Evolutionary conservation across 2,113 vertebrate species (phyloP), one percentile per base, ranked within the genome.

Genomic region (Theristicus caerulescens): DNA sequence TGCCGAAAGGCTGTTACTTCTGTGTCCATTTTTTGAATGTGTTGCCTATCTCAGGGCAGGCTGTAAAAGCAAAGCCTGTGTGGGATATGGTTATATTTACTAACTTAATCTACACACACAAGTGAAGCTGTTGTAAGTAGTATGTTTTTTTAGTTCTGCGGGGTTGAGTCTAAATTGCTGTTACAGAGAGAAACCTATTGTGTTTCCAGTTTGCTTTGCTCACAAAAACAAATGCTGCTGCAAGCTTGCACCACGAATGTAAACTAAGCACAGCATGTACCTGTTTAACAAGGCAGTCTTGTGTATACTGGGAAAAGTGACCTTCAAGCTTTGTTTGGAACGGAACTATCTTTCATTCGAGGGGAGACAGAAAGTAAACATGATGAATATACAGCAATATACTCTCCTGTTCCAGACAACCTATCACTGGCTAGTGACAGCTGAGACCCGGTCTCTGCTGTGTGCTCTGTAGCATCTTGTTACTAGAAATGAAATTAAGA

Each of bases 21-120:
- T 2, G 1, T 47, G 7, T 62, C 22, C 0, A 0, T 36, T 49
- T 73, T 62, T 88, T 34, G 3, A 55, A 15, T 40, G 18, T 26
- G 21, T 36, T 46, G 17, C 25, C 7, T 42, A 4, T 46, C 22
- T 8, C 32, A 67, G 36, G 49, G 5, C 19, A 57, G 42, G 9
- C 25, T 64, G 17, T 70, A 59, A 67, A 87, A 70, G 20, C 27
- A 58, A 31, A 42, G 20, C 19, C 16, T 47, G 17, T 17, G 6
- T 73, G 15, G 59, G 9, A 5, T 83, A 20, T 21, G 15, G 10
- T 27, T 67, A 5, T 54, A 12, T 59, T 66, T 82, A 31, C 55
- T 86, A 44, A 31, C 27, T 95, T 95, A 82, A 80, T 54, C 52
- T 85, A 58, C 42, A 67, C 9, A 58, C 16, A 1, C n/a, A 65